These are phyloP conservation scores for Mus minutoides DNA, from an alignment of 2,797 vertebrate genomes.

Conservation along the genomic window DNA sequence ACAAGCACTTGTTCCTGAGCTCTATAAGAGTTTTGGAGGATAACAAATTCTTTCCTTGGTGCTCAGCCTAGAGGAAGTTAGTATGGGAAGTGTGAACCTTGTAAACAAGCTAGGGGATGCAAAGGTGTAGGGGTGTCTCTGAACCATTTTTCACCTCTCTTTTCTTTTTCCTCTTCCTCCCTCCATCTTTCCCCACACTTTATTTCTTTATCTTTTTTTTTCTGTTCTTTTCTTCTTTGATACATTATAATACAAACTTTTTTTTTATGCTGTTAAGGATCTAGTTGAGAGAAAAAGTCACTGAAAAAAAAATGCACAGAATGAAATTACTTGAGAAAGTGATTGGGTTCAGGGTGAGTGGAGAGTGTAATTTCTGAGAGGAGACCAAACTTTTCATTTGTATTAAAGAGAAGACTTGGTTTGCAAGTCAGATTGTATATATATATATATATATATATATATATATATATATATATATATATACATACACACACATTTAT, in stretches of 20 bases:
- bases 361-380: neutral
- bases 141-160: neutral
- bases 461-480: too few relatives aligned
- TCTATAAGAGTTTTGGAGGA: neutral
- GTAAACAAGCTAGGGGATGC: rapidly evolving
- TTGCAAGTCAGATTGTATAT: neutral
- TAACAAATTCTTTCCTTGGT: neutral
- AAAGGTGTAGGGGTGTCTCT: neutral
- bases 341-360: neutral
- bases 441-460: too few relatives aligned
- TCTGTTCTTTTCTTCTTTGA: neutral
- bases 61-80: neutral
- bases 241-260: neutral
- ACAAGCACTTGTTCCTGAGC: neutral
- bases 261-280: neutral
- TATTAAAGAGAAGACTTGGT: neutral
- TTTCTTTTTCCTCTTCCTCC: rapidly evolving
- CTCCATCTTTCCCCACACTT: too few relatives aligned
- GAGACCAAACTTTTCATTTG: neutral
- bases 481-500: too few relatives aligned
- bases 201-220: rapidly evolving
- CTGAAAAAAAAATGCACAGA: neutral
- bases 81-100: neutral
- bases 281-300: neutral
- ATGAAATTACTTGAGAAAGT: neutral